Evolutionary conservation across 2,113 vertebrate species (phyloP).

Genomic region (Pachycephala philippinensis): DNA sequence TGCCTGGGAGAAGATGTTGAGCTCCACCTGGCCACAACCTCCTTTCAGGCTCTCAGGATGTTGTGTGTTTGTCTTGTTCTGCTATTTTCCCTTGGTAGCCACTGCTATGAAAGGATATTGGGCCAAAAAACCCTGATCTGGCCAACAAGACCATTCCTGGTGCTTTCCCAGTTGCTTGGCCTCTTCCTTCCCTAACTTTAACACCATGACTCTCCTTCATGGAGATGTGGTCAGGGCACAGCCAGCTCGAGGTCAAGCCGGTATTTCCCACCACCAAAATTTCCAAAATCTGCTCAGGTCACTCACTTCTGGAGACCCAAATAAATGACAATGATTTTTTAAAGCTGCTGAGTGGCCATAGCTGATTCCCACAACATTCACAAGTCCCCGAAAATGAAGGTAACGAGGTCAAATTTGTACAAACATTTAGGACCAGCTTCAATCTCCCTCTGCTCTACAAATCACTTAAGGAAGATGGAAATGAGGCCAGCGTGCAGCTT

Average conservation of each 20-base stretch:
- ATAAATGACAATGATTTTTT: neutral
- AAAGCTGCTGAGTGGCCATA: neutral
- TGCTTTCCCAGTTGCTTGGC: neutral
- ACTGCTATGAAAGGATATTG: neutral
- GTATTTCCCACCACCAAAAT: neutral
- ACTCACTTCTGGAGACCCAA: neutral
- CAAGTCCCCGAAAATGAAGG: neutral
- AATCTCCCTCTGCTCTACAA: neutral
- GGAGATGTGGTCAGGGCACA: neutral
- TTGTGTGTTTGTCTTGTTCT: neutral
- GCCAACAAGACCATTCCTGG: neutral
- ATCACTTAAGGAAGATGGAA: neutral
- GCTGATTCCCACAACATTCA: neutral
- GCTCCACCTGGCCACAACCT: neutral
- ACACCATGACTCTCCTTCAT: neutral
- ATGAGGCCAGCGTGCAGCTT: conserved; percentile 1
- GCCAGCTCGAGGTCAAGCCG: neutral
- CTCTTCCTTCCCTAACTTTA: neutral
- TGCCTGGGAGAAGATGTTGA: neutral
- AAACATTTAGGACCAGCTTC: neutral
- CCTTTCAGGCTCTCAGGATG: neutral
- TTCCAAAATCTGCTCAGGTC: neutral
- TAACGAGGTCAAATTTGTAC: neutral
- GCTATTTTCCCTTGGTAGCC: neutral
- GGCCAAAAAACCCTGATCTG: neutral